Evolutionary conservation across 2,888 invertebrate species (phyloP), one percentile per base, ranked within the genome.

Genomic region (Argyresthia albistria): DNA sequence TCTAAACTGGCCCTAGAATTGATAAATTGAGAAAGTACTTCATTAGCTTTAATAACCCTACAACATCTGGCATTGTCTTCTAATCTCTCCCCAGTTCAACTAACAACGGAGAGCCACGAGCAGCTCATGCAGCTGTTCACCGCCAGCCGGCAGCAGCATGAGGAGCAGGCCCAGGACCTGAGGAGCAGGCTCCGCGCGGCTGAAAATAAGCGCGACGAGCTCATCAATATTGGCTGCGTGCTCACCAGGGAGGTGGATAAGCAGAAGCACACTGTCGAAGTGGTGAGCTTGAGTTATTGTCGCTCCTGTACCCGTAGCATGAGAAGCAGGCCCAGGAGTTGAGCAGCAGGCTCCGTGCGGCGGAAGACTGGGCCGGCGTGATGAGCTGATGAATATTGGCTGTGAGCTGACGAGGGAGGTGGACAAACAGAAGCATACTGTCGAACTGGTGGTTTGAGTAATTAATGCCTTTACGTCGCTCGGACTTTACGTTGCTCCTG

Each of bases 51-150:
- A n/a, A n/a, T n/a, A n/a, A n/a, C n/a, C n/a, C n/a, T n/a, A n/a
- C n/a, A 25, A 25, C 3, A 25, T 6, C 25, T 25, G 25, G 25
- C 25, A 25, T 25, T 6, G 6, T 25, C 3, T 25, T 25, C 6
- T 25, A 25, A 35, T 12, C 11, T 25, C 6, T n/a, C 25, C 12
- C 4, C 53, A 74, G 74, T 67, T 9, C 64, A 63, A 54, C 45
- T 68, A 49, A 55, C 60, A 25, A 59, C 51, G 42, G 67, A 66
- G 50, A 67, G 70, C 55, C 63, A 66, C 16, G 58, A 53, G 15
- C 67, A 71, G 50, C 54, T 69, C 49, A 35, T 56, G 4, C 63
- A 65, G 47, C 59, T 58, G 55, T 61, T 67, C 53, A 58, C 54
- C 8, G 53, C 59, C 0, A 56, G 63, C 2, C 65, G 65, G 53